These are phyloP conservation scores for Ornithoptera priamus DNA, from an alignment of 2,888 invertebrate genomes.

Conservation along the genomic window DNA sequence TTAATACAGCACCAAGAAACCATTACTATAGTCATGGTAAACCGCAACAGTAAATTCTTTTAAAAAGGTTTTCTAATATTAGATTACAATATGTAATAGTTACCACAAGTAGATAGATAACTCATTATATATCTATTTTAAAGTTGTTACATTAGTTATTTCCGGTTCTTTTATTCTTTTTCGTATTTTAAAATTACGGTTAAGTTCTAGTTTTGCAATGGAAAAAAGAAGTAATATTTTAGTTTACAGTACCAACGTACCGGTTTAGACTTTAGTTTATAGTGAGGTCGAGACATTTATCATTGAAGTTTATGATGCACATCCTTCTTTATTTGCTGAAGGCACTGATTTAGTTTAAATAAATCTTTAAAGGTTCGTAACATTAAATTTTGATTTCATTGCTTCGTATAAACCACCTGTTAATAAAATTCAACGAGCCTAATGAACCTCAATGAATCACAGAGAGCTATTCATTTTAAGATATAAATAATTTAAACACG, in stretches of 20 bases:
- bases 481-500: slow-evolving; percentile 28
- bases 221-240: no score
- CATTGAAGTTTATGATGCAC: slow-evolving; percentile 67
- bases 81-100: no score
- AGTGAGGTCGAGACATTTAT: slow-evolving; percentile 61
- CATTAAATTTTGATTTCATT: slow-evolving; percentile 36
- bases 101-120: no score
- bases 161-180: no score
- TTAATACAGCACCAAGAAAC: no score
- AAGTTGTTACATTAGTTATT: no score
- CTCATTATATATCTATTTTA: no score
- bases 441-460: slow-evolving; percentile 28
- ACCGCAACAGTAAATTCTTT: no score
- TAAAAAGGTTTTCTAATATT: no score
- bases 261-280: slow-evolving; percentile 44
- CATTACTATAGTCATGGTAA: no score
- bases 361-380: slow-evolving; percentile 36
- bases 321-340: slow-evolving; percentile 63
- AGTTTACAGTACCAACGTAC: slow-evolving; percentile 52
- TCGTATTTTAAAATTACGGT: no score
- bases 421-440: slow-evolving; percentile 28
- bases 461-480: slow-evolving; percentile 25
- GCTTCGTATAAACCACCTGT: slow-evolving; percentile 24
- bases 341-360: slow-evolving; percentile 48
- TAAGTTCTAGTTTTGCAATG: no score